Conservation (phyloP, 2,797 vertebrate genomes). For the Sebastes taczanowskii region DNA sequence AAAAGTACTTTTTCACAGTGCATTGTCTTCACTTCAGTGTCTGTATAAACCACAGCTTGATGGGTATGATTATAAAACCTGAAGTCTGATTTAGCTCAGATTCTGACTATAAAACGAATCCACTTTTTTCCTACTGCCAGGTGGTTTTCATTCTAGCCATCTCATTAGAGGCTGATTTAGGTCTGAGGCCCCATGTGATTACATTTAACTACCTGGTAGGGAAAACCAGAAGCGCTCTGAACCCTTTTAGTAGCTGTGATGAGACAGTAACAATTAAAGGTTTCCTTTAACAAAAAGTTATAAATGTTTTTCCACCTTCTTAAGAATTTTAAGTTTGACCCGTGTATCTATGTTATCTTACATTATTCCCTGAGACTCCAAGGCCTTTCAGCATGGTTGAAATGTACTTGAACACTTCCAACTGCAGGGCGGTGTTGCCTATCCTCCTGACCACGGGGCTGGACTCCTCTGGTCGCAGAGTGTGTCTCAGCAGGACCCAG, state of each 20-base stretch:
- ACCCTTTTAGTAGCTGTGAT: background rate
- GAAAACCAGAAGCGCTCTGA: conserved; percentile 7
- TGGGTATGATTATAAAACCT: background rate
- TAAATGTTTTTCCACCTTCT: background rate
- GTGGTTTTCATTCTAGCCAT: conserved; percentile 14
- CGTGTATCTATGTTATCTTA: conserved; percentile 69
- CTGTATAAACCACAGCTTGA: background rate
- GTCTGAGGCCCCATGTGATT: conserved; percentile 2
- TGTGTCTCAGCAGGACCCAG: conserved; percentile 96
- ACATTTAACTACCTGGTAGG: conserved; percentile 10
- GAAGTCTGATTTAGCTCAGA: background rate
- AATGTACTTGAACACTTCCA: conserved; percentile 93
- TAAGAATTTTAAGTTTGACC: background rate
- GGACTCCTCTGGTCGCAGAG: conserved; percentile 88
- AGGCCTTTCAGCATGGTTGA: conserved; percentile 90
- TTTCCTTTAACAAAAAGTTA: background rate
- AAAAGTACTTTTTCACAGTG: background rate
- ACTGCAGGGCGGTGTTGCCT: conserved; percentile 91
- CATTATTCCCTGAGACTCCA: conserved; percentile 91
- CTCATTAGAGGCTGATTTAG: conserved; percentile 26
- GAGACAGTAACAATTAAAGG: background rate
- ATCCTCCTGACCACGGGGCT: conserved; percentile 86
- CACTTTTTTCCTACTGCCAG: background rate
- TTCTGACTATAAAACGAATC: conserved; percentile 6
- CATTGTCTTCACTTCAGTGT: background rate